These are phyloP conservation scores for Cryptus viduatorius DNA, from an alignment of 2,888 invertebrate genomes.

Conservation along the genomic window DNA sequence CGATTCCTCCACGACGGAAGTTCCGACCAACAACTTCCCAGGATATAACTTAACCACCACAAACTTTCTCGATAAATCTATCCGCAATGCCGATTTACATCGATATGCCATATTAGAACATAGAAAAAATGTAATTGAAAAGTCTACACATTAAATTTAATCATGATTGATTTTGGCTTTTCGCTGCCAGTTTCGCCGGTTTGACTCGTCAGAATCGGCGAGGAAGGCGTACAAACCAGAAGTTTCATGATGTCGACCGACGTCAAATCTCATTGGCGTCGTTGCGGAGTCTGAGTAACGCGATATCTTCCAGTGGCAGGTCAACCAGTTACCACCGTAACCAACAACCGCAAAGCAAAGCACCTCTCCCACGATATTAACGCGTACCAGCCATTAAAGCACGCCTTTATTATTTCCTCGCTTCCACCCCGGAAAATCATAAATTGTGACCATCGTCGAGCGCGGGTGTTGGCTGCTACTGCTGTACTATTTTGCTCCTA, in stretches of 20 bases:
- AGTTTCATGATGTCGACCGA: slow-evolving; percentile 28
- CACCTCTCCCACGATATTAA: slow-evolving; percentile 38
- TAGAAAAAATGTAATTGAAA: not conserved
- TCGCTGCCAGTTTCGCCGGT: not conserved
- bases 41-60: not conserved
- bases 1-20: no score
- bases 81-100: not conserved
- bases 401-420: slow-evolving; percentile 47
- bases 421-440: slow-evolving; percentile 34
- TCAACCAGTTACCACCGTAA: slow-evolving; percentile 28
- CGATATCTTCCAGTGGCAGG: slow-evolving; percentile 27
- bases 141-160: not conserved
- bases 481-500: not conserved
- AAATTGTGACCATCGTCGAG: slow-evolving; percentile 35
- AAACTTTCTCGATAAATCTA: not conserved
- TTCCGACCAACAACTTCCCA: not conserved
- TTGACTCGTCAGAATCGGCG: slow-evolving; percentile 24
- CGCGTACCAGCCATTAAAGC: slow-evolving; percentile 52
- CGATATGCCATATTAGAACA: not conserved
- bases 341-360: slow-evolving; percentile 18
- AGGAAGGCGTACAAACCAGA: not conserved
- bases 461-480: not conserved
- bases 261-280: slow-evolving; percentile 35
- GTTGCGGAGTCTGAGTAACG: slow-evolving; percentile 27
- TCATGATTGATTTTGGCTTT: not conserved